Conservation (phyloP, 1,140 invertebrate species). For the Bombus balteatus region DNA sequence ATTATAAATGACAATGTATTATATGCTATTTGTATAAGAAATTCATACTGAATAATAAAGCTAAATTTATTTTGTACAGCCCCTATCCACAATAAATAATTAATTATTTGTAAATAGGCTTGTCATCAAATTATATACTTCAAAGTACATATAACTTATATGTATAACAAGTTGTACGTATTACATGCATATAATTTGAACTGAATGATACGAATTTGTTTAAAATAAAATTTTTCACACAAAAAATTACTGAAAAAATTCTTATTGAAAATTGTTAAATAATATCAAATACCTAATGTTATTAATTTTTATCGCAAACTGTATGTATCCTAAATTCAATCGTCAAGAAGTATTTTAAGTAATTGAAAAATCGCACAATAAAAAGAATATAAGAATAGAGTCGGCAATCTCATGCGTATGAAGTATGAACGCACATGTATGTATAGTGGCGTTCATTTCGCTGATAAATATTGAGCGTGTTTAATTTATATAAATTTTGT, state of each 20-base stretch:
- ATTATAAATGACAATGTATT: conserved; percentile 69
- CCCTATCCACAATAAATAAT: conserved; percentile 7
- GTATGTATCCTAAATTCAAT: not conserved
- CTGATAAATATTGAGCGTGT: not conserved
- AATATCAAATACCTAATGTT: not conserved
- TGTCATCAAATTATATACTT: not conserved
- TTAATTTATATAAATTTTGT: not conserved
- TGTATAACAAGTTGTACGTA: not conserved
- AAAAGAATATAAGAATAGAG: not conserved
- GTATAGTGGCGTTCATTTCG: not conserved
- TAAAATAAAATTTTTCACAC: not conserved
- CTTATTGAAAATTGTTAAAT: not conserved
- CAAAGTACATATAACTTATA: not conserved
- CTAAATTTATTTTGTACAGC: conserved; percentile 73
- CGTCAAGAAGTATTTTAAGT: not conserved
- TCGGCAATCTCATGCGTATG: not conserved
- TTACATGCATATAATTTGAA: not conserved
- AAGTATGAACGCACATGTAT: not conserved
- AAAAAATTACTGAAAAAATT: not conserved
- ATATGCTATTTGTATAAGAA: conserved; percentile 69
- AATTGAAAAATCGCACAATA: not conserved
- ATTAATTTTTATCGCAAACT: not conserved
- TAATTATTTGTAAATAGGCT: conserved; percentile 5
- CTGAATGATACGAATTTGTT: not conserved
- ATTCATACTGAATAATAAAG: conserved; percentile 71